Percentiles rank a stretch among this genome's conserved stretches.
Evolutionary conservation across 2,888 invertebrate species (phyloP).

Genomic region (Gerosis bhagava): DNA sequence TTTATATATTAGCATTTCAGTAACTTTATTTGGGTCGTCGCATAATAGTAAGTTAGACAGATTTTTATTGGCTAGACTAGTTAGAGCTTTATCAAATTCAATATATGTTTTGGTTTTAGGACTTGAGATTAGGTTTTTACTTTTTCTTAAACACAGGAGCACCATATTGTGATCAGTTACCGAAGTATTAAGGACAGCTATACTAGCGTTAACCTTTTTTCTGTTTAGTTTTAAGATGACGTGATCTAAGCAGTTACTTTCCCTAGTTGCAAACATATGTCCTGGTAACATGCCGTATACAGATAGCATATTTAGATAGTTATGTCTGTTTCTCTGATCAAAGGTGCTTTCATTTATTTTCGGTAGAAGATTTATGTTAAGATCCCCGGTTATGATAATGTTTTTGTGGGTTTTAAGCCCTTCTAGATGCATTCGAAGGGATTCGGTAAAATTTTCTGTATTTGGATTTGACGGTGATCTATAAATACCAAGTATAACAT

Average conservation of each 20-base stretch:
- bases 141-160: no score
- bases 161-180: slow-evolving; percentile 3
- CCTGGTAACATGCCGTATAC: slow-evolving; percentile 2
- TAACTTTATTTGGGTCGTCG: no score
- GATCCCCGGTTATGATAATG: slow-evolving; percentile 12
- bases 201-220: not conserved
- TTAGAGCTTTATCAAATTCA: no score
- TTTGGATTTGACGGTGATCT: slow-evolving; percentile 9
- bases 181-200: slow-evolving; percentile 5
- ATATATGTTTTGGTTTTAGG: no score
- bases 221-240: slow-evolving; percentile 2
- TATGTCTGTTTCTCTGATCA: not conserved
- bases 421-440: slow-evolving; percentile 6
- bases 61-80: no score
- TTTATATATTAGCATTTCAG: no score
- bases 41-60: no score
- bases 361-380: not conserved
- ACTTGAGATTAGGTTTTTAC: no score
- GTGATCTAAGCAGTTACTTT: slow-evolving; percentile 1
- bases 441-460: slow-evolving; percentile 5
- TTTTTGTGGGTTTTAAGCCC: not conserved
- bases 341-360: not conserved
- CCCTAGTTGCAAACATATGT: not conserved
- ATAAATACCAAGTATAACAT: slow-evolving; percentile 10
- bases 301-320: not conserved